A percentile compares a stretch with the other conserved stretches of the same genome.
Conservation (phyloP, 2,113 vertebrate species). For the Solenodon paradoxus region DNA sequence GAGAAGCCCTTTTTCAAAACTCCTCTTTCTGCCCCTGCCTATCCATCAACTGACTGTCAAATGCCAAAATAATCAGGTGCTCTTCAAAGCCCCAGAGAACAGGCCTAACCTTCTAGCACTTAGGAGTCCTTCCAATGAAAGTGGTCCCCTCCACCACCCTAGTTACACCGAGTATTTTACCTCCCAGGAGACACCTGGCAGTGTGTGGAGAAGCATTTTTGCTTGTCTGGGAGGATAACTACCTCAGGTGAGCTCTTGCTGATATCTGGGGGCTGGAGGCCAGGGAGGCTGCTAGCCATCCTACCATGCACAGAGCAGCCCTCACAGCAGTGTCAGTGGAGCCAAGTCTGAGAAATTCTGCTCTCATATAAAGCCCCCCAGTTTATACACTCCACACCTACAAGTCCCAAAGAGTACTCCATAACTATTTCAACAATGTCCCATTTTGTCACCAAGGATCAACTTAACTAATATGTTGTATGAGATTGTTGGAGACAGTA, state of each 20-base stretch:
- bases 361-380: background rate
- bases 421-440: background rate
- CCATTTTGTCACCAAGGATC: background rate
- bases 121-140: background rate
- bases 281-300: background rate
- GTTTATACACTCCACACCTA: background rate
- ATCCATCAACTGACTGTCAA: background rate
- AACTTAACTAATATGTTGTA: no score
- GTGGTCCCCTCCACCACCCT: background rate
- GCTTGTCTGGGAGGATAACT: background rate
- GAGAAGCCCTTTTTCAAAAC: background rate
- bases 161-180: background rate
- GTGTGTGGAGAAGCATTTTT: background rate
- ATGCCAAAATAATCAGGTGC: background rate
- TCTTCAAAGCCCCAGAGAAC: background rate
- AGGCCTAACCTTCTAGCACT: background rate
- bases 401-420: background rate
- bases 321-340: background rate
- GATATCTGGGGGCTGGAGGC: background rate
- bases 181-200: background rate
- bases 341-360: background rate
- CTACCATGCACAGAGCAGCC: fast-evolving
- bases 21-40: no score
- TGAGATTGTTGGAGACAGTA: background rate
- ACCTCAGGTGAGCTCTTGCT: background rate